Evolutionary conservation across 2,797 vertebrate species (phyloP), one percentile per base, ranked within the genome.

Genomic region (Serranus cabrilla): DNA sequence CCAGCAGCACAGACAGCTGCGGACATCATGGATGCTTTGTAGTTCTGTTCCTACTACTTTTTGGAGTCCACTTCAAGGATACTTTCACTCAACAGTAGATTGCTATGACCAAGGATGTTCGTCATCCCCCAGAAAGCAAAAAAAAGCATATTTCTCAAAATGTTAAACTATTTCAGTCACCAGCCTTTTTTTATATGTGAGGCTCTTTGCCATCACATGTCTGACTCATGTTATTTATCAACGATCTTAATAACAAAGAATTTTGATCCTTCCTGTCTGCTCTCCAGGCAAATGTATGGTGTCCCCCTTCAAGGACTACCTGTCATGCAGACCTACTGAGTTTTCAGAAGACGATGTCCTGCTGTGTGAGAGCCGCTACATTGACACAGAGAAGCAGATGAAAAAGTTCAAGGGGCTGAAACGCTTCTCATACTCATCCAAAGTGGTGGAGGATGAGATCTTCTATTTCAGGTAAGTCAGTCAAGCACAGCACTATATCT

Each of bases 401-500:
- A 99, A 99, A 93, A 99, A 98, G 80, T 99, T 99, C 82, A 99
- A 99, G 88, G 98, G 97, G 23, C 89, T 99, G 67, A 99, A 99
- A 91, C 96, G 98, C 74, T 99, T 99, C 92, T 99, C 98, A 1
- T 97, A 97, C 59, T 98, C 98, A 67, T 96, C 96, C 18, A 99
- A 99, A 96, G 98, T 99, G 68, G 96, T 98, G 82, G 98, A 99
- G 85, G 98, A 99, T 67, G 98, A 99, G 91, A 94, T 98, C 85
- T 99, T 96, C 88, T 99, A 99, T 88, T 99, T 99, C 91, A 99
- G 98, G 98, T 99, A 90, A 90, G 93, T 74, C 13, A 55, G n/a
- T 60, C n/a, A 59, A 64, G 25, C 34, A 20, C 12, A 50, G 13
- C 7, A 14, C 14, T 2, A 25, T 13, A 42, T 76, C 11, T 40